Conservation (phyloP, 2,113 vertebrate species). For the Plecotus auritus region DNA sequence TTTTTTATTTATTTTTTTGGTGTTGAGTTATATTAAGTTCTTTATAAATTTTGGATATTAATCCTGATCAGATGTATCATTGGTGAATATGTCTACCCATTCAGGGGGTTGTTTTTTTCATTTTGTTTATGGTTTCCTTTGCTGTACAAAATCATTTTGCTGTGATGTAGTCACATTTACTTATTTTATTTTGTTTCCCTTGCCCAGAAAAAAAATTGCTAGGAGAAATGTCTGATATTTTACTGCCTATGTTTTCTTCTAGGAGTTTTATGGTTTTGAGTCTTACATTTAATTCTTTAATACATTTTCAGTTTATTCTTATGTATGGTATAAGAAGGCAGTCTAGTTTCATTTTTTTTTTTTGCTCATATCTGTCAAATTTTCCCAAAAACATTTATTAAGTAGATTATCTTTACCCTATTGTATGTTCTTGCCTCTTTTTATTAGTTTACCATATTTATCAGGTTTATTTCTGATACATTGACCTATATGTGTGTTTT, state of each 20-base stretch:
- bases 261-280: background rate
- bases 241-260: background rate
- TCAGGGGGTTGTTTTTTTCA: background rate
- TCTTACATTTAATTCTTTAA: background rate
- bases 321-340: background rate
- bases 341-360: background rate
- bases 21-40: background rate
- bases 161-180: background rate
- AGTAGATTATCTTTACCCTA: background rate
- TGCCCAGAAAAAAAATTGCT: background rate
- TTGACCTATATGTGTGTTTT: background rate
- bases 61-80: background rate
- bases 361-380: background rate
- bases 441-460: background rate
- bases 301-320: background rate
- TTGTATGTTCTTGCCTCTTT: background rate
- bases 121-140: background rate
- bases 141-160: background rate
- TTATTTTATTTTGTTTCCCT: background rate
- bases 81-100: background rate
- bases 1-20: background rate
- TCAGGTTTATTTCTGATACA: background rate
- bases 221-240: background rate
- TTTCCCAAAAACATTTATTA: background rate
- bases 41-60: background rate